Evolutionary conservation across 2,113 vertebrate species (phyloP).

Genomic region (Colius striatus): DNA sequence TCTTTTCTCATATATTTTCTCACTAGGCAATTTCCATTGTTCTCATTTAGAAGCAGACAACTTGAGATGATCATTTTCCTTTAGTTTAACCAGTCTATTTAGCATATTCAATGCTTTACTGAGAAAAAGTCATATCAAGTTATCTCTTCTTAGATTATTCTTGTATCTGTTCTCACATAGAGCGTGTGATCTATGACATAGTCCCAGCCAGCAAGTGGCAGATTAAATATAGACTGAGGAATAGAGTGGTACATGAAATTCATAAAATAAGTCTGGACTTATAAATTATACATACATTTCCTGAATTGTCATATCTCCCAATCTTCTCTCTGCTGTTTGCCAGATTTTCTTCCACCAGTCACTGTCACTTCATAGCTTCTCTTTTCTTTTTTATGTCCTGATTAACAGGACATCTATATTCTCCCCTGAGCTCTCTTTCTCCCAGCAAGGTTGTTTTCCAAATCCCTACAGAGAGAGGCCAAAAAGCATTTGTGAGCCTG

Average conservation of each 20-base stretch:
- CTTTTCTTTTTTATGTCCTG: slow-evolving; percentile 59
- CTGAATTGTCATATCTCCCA: slow-evolving; percentile 34
- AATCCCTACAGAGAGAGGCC: slow-evolving; percentile 10
- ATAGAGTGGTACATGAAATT: slow-evolving; percentile 24
- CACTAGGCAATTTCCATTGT: not conserved
- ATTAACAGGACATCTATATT: slow-evolving; percentile 70
- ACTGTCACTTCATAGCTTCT: slow-evolving; percentile 58
- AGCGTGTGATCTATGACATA: not conserved
- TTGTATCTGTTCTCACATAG: not conserved
- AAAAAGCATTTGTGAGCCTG: slow-evolving; percentile 15
- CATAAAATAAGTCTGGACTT: slow-evolving; percentile 50
- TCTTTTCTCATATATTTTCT: not conserved
- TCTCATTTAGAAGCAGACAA: not conserved
- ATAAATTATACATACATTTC: slow-evolving; percentile 60
- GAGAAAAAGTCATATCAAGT: not conserved
- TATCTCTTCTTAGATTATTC: not conserved
- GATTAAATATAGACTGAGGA: slow-evolving; percentile 8
- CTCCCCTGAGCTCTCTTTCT: slow-evolving; percentile 54
- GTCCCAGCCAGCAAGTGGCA: slow-evolving; percentile 20
- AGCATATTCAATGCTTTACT: not conserved
- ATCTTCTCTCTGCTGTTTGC: slow-evolving; percentile 31
- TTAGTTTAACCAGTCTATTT: not conserved
- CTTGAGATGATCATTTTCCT: not conserved
- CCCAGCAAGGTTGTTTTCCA: slow-evolving; percentile 43
- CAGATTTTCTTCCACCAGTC: slow-evolving; percentile 61